Conservation (phyloP, 2,113 vertebrate species). For the Rhadina sibilatrix region DNA sequence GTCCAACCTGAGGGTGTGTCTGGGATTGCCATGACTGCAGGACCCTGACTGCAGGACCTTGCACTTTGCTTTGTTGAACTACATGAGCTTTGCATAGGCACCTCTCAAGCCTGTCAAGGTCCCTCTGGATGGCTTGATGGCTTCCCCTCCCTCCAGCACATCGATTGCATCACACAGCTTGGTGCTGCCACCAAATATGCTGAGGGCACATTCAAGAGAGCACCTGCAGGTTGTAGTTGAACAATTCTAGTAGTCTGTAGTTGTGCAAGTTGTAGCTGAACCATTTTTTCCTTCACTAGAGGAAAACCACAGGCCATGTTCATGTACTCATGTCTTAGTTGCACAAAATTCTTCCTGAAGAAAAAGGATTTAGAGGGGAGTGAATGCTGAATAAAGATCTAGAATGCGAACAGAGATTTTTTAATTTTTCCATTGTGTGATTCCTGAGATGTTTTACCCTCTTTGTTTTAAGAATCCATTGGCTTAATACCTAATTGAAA, state of each 20-base stretch:
- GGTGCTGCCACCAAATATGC: not conserved
- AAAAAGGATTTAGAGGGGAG: not conserved
- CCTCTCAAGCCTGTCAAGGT: not conserved
- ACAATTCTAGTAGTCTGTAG: not conserved
- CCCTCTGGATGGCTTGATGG: not conserved
- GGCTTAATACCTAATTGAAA: not conserved
- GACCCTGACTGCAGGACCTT: not conserved
- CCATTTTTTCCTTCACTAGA: not conserved
- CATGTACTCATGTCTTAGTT: not conserved
- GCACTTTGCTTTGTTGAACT: not conserved
- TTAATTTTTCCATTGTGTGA: not conserved
- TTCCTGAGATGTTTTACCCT: not conserved
- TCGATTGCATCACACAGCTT: rapidly evolving
- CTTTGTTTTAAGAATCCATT: not conserved
- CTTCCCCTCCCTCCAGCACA: not conserved
- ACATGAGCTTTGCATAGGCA: not conserved
- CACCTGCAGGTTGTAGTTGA: not conserved
- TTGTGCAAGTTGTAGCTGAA: not conserved
- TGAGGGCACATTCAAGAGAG: not conserved
- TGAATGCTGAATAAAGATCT: not conserved
- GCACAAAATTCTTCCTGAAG: not conserved
- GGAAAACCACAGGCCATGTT: not conserved
- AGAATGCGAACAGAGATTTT: not conserved
- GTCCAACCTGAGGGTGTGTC: not conserved
- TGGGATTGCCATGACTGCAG: not conserved